Percentiles rank a stretch among this genome's conserved stretches.
These are phyloP conservation scores for Glossophaga mutica DNA, from an alignment of 2,797 vertebrate genomes.

Conservation along the genomic window DNA sequence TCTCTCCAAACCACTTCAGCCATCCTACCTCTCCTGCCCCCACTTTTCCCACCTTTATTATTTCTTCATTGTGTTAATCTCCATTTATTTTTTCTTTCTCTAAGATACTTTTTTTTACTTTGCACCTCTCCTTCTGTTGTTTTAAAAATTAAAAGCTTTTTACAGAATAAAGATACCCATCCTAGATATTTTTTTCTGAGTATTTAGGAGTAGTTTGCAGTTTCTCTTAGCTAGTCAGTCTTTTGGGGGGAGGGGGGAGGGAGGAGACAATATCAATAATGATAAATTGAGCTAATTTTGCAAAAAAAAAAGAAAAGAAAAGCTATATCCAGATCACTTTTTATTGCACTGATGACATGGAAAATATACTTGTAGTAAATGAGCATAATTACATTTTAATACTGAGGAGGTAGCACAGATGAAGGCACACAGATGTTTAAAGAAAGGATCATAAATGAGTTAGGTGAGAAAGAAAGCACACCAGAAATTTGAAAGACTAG, in stretches of 20 bases:
- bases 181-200: slow-evolving; percentile 20
- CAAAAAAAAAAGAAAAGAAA: slow-evolving; percentile 21
- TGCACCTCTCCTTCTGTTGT: not conserved
- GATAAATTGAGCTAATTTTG: not conserved
- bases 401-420: not conserved
- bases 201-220: not conserved
- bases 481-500: not conserved
- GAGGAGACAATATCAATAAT: not conserved
- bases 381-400: slow-evolving; percentile 22
- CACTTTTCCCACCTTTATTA: not conserved
- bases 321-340: slow-evolving; percentile 9
- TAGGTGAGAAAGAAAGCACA: not conserved
- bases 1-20: not conserved
- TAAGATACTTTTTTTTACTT: not conserved
- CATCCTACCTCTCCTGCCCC: not conserved
- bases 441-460: not conserved
- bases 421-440: not conserved
- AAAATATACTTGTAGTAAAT: slow-evolving; percentile 20
- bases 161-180: not conserved
- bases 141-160: not conserved
- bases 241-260: not conserved
- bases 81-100: not conserved
- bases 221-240: not conserved
- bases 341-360: not conserved
- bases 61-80: not conserved